Evolutionary conservation across 37 sponge, comb jelly and placozoan genomes (phyloP), one percentile per base, ranked within the genome.

Genomic region (Tethya wilhelma): DNA sequence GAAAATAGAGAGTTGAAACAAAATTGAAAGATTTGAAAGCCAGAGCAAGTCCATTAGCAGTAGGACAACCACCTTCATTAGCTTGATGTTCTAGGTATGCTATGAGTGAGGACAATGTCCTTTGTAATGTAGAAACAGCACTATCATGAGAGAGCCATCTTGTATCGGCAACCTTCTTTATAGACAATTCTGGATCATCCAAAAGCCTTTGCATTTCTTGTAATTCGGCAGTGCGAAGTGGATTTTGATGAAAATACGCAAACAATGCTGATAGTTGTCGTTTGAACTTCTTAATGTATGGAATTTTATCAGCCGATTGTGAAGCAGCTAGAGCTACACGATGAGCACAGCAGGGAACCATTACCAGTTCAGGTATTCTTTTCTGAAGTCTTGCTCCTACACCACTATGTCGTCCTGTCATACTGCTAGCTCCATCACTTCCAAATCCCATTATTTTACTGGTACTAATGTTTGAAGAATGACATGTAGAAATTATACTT

Each of bases 401-500:
- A 25, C 86, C 81, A 43, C 44, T 45, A 20, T 26, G 39, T 14
- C 62, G 22, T 5, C 86, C 73, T 7, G 67, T 76, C 78, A 85
- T 77, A 7, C 68, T 79, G 3, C 71, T n/a, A 43, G 86, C 86
- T 23, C 79, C 86, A 78, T 85, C 86, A 59, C 71, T 77, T 11
- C 71, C 86, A 75, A 85, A 85, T 9, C 78, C 63, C 2, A 34
- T 2, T 12, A 83, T n/a, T 1, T n/a, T 28, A 14, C 33, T 64
- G 2, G 65, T 2, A 11, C 68, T 33, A 43, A 83, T 83, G 5
- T 49, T 28, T 2, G 38, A 60, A 19, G 12, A 6, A 53, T 33
- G 17, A 34, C 36, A 36, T n/a, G 43, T 33, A n/a, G 31, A 30
- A 31, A 75, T 34, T 12, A 75, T 7, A 25, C 22, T 42, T 33